Evolutionary conservation across 2,888 invertebrate genomes (phyloP), one percentile per base, ranked within the genome.

Genomic region (Harmothoe impar): DNA sequence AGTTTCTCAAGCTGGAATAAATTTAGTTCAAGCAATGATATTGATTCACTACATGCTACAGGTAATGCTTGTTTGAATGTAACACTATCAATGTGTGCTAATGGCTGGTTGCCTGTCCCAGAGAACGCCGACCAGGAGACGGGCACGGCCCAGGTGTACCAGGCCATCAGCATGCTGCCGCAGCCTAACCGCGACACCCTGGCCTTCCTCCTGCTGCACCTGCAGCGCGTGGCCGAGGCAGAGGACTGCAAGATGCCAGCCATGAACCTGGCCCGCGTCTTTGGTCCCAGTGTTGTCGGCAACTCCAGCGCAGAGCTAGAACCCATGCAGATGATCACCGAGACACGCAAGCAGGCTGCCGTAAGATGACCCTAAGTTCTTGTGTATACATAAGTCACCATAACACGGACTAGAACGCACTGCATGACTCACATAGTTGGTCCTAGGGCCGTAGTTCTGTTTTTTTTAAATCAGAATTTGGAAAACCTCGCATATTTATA

Each of bases 211-310:
- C 97, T 99, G 93, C 96, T 98, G 91, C 99, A 99, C 96, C 97
- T 99, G 62, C 94, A 95, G 91, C 94, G 98, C 94, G 97, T 99
- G 91, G 97, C 98, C 0, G 97, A 97, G 93, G 97, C 97, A 92
- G 97, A 97, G 0, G 98, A 98, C 89, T 98, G 98, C 93, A 98
- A 98, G 96, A 99, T 99, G 99, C 98, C 98, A 0, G 96, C 97
- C 33, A 97, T 97, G 92, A 99, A 99, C 96, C 96, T 99, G 93
- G 97, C 99, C 0, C 98, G 97, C 95, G 97, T 99, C 52, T 98
- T 99, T 96, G 99, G 98, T 0, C 99, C 99, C 0, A 99, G 99
- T 0, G 97, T 99, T 89, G 97, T 99, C 33, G 99, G 99, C 0
- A 98, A 98, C 95, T 98, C 98, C 23, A 97, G 97, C 0, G 96